Conservation (phyloP, 2,113 vertebrate genomes). For the Eulemur rufifrons region DNA sequence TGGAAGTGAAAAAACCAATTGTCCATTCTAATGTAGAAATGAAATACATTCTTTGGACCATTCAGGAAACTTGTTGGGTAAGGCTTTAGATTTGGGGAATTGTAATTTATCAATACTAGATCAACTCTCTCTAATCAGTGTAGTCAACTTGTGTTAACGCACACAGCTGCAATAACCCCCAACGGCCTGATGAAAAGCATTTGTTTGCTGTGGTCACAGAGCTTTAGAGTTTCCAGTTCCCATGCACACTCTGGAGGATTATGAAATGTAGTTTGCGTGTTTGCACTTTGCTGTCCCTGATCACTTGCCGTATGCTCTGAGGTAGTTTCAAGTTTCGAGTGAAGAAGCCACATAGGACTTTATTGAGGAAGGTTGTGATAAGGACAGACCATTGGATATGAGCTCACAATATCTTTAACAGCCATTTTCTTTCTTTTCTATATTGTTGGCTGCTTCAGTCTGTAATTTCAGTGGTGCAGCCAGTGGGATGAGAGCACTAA, state of each 20-base stretch:
- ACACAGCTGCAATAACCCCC: background rate
- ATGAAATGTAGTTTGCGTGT: background rate
- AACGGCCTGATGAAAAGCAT: background rate
- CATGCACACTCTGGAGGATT: background rate
- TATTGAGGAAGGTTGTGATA: background rate
- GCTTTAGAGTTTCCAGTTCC: background rate
- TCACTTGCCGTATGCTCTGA: background rate
- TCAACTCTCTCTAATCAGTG: background rate
- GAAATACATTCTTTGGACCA: background rate
- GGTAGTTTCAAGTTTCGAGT: background rate
- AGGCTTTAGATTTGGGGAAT: background rate
- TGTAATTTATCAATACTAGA: background rate
- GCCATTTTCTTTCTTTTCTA: background rate
- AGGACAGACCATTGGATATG: background rate
- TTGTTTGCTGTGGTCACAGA: constrained; percentile 12
- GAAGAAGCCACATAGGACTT: background rate
- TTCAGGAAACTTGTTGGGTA: background rate
- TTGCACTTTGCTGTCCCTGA: background rate
- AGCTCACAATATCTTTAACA: background rate
- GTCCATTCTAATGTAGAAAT: background rate
- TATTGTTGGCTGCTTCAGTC: background rate
- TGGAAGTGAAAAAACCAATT: background rate
- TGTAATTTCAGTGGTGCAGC: background rate
- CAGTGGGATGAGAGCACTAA: background rate
- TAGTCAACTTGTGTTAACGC: background rate